Conservation (phyloP, 2,888 invertebrate species). For the Callyntrura guangdongensis region DNA sequence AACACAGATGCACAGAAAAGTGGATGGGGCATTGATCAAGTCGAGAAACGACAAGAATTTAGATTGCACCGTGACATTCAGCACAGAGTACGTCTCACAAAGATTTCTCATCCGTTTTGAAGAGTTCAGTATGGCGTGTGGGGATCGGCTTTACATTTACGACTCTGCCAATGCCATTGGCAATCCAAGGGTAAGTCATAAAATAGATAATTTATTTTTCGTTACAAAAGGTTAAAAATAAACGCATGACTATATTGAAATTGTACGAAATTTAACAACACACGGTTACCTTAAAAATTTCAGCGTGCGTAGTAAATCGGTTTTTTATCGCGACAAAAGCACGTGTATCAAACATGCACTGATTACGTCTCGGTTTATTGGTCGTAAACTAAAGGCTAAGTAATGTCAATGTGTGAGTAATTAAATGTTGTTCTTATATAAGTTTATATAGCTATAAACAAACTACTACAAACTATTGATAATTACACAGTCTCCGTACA, state of each 20-base stretch:
- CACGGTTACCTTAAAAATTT: too few species aligned
- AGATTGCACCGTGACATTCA: constrained; percentile 97
- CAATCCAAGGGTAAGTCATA: constrained; percentile 91
- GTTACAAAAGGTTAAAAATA: too few species aligned
- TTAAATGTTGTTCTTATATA: too few species aligned
- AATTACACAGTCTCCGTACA: neutral
- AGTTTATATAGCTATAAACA: neutral
- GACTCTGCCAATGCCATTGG: constrained; percentile 97
- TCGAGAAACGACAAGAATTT: constrained; percentile 96
- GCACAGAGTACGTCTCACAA: constrained; percentile 97
- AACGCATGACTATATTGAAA: too few species aligned
- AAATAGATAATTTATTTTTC: too few species aligned
- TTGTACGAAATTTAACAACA: too few species aligned
- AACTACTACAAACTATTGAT: neutral
- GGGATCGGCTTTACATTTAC: constrained; percentile 96
- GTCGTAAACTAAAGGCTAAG: too few species aligned
- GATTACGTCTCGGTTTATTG: neutral
- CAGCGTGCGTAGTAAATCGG: neutral
- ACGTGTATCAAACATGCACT: neutral
- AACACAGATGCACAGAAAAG: constrained; percentile 95
- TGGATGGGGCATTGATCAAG: constrained; percentile 96
- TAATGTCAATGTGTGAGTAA: too few species aligned
- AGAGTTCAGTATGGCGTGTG: constrained; percentile 96
- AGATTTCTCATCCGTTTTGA: constrained; percentile 98
- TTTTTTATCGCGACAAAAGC: neutral